Evolutionary conservation across 1,140 invertebrate species (phyloP), one percentile per base, ranked within the genome.

Genomic region (Zeugodacus cucurbitae): DNA sequence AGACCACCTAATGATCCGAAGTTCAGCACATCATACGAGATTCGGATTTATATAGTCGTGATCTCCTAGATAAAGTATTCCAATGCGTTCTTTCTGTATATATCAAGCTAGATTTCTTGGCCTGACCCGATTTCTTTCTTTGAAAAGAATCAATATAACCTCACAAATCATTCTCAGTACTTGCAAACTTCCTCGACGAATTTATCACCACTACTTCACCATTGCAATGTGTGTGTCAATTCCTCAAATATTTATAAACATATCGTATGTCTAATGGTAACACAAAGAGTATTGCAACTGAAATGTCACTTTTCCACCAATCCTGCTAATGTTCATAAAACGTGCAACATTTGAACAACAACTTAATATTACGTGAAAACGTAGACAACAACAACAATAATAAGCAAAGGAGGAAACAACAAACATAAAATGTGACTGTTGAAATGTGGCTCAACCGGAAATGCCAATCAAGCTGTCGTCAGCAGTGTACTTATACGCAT

Each of bases 391-490:
- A 74, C 1, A n/a, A n/a, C n/a, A n/a, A n/a, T n/a, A n/a, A n/a
- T n/a, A 37, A 7, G 58, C 20, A 8, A 62, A n/a, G 5, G 26
- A n/a, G 26, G 22, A 70, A 34, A 67, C n/a, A 67, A 70, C 29
- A 34, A 14, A 70, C 32, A 34, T 70, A 37, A 70, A 70, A 70
- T 37, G 32, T 10, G 29, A 74, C 17, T 74, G 6, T 4, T 37
- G 67, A 82, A 82, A 82, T 48, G 17, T 82, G 41, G 74, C 41
- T 26, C 74, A 29, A 82, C 1, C 37, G 74, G 74, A 82, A 82
- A 48, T 82, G n/a, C 74, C 74, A 82, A 26, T 41, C 41, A 82
- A 82, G 74, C 41, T 48, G 74, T 82, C 74, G 74, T 82, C 74
- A 44, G n/a, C 41, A 54, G 0, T n/a, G n/a, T 22, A 41, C 7